These are phyloP conservation scores for Malurus alboscapulatus DNA, from an alignment of 2,113 vertebrate species.

Conservation along the genomic window DNA sequence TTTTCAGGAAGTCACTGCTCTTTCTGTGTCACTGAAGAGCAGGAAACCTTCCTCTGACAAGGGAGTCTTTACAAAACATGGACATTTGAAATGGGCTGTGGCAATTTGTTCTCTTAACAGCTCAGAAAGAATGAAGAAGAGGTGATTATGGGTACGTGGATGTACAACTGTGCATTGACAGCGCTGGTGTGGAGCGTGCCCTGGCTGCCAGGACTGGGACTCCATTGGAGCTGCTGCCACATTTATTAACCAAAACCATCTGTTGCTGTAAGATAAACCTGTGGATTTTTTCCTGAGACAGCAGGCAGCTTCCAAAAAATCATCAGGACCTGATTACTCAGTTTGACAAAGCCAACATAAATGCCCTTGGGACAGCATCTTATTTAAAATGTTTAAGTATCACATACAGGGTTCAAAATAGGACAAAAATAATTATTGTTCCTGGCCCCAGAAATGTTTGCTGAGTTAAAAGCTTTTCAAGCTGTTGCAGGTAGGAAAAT, in stretches of 20 bases:
- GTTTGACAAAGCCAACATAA: neutral
- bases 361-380: neutral
- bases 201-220: constrained; percentile 5
- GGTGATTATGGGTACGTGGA: neutral
- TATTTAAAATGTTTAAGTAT: neutral
- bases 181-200: rapidly evolving
- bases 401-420: neutral
- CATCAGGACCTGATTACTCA: constrained; percentile 6
- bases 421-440: neutral
- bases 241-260: constrained; percentile 34
- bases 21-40: neutral
- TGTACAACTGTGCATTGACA: no score
- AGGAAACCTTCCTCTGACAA: neutral
- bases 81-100: neutral
- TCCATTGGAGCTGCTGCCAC: neutral
- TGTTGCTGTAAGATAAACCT: constrained; percentile 25
- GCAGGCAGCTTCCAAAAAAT: constrained; percentile 5
- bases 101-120: neutral
- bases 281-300: neutral
- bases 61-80: neutral
- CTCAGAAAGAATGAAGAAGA: neutral
- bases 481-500: neutral
- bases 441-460: neutral
- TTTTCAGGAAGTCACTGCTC: neutral
- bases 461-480: neutral